These are phyloP conservation scores for Apus apus DNA, from an alignment of 2,113 vertebrate genomes.

Conservation along the genomic window DNA sequence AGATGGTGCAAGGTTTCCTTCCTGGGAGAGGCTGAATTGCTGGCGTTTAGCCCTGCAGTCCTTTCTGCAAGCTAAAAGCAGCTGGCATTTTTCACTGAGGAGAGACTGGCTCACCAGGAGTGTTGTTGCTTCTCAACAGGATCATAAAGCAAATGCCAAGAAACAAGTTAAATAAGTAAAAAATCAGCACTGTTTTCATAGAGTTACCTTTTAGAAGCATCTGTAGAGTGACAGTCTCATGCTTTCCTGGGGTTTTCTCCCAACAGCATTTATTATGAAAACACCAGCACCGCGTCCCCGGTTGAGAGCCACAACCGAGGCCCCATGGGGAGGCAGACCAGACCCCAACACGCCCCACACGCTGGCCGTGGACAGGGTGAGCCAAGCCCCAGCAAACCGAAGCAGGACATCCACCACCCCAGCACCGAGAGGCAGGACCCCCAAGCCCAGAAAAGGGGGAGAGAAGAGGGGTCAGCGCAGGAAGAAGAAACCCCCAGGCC, in stretches of 20 bases:
- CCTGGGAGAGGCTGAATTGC: background rate
- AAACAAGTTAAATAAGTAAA: background rate
- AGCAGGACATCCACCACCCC: background rate
- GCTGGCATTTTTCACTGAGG: background rate
- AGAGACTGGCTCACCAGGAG: background rate
- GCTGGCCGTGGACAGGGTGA: conserved; percentile 61
- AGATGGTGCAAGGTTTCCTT: background rate
- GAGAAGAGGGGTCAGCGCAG: conserved; percentile 23
- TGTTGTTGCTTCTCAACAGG: background rate
- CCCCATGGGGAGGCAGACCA: background rate
- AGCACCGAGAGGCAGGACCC: background rate
- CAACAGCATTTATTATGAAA: conserved; percentile 79
- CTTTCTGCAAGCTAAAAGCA: background rate
- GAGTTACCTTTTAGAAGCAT: background rate
- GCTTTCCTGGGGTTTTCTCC: background rate
- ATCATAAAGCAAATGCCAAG: background rate
- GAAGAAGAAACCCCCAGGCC: conserved; percentile 47
- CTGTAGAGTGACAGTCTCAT: background rate
- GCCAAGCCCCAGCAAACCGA: conserved; percentile 31
- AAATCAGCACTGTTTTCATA: rapidly evolving
- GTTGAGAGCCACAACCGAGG: background rate
- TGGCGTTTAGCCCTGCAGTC: background rate
- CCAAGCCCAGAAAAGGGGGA: conserved; percentile 32
- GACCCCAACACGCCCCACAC: background rate
- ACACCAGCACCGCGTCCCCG: conserved; percentile 47